Evolutionary conservation across 2,113 vertebrate genomes (phyloP).

Genomic region (Ascaphus truei): DNA sequence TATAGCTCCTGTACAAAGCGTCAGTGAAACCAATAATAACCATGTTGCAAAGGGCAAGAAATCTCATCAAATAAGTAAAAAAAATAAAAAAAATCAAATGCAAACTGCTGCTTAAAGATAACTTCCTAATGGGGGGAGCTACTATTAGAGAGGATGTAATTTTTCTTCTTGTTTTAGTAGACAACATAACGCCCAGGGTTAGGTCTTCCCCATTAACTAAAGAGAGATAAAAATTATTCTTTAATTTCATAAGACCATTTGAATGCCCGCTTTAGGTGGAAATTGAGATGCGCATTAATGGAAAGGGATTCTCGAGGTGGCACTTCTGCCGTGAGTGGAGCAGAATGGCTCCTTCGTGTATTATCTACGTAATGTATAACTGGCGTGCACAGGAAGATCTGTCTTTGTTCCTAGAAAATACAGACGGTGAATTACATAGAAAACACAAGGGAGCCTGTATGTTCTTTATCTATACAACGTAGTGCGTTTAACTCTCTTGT

Average conservation of each 20-base stretch:
- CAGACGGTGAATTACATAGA: not conserved
- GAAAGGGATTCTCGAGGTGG: not conserved
- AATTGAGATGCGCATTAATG: not conserved
- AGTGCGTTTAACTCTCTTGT: too few species aligned
- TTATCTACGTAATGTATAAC: slow-evolving; percentile 8
- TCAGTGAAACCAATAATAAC: too few species aligned
- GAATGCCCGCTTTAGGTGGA: not conserved
- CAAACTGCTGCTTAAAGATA: too few species aligned
- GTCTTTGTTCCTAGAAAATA: slow-evolving; percentile 14
- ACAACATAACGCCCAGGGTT: too few species aligned
- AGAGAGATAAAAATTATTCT: slow-evolving; percentile 2
- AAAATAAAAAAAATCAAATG: too few species aligned
- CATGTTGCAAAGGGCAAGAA: too few species aligned
- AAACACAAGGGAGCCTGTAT: not conserved
- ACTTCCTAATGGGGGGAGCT: not conserved
- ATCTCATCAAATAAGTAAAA: too few species aligned
- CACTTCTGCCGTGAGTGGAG: not conserved
- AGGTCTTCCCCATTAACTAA: slow-evolving; percentile 4
- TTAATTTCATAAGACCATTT: slow-evolving; percentile 40
- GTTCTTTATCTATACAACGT: too few species aligned
- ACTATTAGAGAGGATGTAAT: too few species aligned
- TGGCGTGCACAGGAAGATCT: not conserved
- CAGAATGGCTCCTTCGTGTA: not conserved
- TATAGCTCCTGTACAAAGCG: too few species aligned
- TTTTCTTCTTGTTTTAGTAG: too few species aligned